Conservation (phyloP, 2,113 vertebrate species). For the Centropus bengalensis region DNA sequence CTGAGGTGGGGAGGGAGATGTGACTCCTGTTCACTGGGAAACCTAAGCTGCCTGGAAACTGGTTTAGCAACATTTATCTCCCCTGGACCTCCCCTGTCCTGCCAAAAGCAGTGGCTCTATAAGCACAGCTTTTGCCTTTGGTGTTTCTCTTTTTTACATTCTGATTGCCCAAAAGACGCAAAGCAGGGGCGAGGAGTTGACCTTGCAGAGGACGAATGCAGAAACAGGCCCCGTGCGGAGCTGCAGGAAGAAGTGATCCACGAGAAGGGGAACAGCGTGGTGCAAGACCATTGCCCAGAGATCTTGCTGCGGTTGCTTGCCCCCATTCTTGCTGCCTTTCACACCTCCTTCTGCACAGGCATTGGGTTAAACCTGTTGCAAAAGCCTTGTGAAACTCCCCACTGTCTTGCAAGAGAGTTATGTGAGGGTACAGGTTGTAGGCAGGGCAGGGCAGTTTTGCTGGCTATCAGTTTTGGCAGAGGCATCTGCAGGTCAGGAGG, state of each 20-base stretch:
- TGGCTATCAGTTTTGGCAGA: neutral
- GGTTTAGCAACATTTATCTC: neutral
- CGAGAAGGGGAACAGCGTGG: neutral
- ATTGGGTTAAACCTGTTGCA: neutral
- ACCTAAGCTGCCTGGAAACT: neutral
- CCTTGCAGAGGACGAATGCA: neutral
- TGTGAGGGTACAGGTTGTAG: neutral
- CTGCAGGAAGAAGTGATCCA: neutral
- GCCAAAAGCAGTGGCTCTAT: neutral
- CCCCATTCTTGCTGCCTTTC: neutral
- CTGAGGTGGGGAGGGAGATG: neutral
- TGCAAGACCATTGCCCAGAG: neutral
- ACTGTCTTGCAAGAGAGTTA: neutral
- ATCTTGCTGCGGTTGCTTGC: neutral
- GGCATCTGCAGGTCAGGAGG: neutral
- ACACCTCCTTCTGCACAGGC: neutral
- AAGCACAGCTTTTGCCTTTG: constrained; percentile 17
- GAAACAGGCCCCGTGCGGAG: neutral
- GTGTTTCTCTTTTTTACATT: neutral
- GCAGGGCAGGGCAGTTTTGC: neutral
- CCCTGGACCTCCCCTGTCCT: neutral
- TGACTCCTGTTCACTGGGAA: neutral
- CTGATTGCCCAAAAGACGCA: neutral
- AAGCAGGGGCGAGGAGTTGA: neutral
- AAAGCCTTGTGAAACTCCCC: constrained; percentile 23